Conservation (phyloP, 1,140 invertebrate genomes). For the Stratiolaelaps scimitus region DNA sequence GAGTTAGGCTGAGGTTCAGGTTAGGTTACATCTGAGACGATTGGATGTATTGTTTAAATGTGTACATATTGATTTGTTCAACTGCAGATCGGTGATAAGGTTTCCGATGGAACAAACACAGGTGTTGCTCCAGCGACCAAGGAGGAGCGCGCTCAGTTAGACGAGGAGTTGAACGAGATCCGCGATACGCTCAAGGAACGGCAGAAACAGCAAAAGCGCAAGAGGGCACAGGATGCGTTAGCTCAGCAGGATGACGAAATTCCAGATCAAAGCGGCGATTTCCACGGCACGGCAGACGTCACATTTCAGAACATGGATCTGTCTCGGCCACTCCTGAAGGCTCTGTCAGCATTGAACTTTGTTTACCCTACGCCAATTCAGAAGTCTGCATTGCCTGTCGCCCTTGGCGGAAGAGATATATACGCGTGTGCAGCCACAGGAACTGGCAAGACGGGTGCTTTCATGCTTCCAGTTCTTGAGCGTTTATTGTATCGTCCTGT, state of each 20-base stretch:
- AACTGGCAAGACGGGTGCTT: slow-evolving; percentile 96
- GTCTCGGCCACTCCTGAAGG: slow-evolving; percentile 63
- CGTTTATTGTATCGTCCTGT: slow-evolving; percentile 62
- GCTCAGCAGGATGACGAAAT: slow-evolving; percentile 42
- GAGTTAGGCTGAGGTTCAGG: too few relatives aligned
- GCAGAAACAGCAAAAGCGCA: slow-evolving; percentile 43
- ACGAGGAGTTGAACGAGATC: slow-evolving; percentile 47
- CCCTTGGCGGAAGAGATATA: slow-evolving; percentile 73
- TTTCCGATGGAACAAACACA: slow-evolving; percentile 10
- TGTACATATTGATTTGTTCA: background rate
- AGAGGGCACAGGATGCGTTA: slow-evolving; percentile 38
- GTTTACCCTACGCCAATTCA: slow-evolving; percentile 93
- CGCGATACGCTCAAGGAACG: slow-evolving; percentile 36
- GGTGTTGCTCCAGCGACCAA: slow-evolving; percentile 33
- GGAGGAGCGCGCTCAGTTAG: slow-evolving; percentile 38
- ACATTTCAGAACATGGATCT: slow-evolving; percentile 87
- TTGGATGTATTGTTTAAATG: slow-evolving; percentile 6
- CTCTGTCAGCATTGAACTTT: slow-evolving; percentile 71
- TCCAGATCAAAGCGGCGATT: slow-evolving; percentile 55
- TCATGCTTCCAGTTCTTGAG: slow-evolving; percentile 93
- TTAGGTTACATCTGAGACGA: too few relatives aligned
- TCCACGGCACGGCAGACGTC: slow-evolving; percentile 49
- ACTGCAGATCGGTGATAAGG: background rate
- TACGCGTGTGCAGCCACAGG: slow-evolving; percentile 94
- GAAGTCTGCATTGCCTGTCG: slow-evolving; percentile 81